phyloP scores from a whole-genome alignment of 2,113 vertebrate genomes.

The Platichthys flesus region DNA sequence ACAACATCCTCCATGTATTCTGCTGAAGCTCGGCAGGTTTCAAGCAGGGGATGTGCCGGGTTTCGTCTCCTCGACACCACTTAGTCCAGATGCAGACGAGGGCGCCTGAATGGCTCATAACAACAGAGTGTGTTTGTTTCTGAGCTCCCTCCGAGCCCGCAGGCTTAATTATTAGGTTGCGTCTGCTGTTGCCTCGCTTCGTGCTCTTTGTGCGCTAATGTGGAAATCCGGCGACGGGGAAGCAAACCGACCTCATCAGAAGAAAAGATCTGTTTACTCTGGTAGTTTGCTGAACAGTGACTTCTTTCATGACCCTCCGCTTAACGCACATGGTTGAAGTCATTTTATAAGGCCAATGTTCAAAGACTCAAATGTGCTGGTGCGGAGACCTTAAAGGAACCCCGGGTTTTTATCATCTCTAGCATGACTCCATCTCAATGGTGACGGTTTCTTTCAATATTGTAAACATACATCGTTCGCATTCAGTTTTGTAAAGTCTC shows the following conservation, averaged over 20 bases:
- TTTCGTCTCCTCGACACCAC: constrained; percentile 8
- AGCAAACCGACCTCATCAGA: background rate
- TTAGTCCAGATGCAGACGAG: constrained; percentile 20
- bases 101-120: too few relatives aligned
- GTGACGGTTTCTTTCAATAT: too few relatives aligned
- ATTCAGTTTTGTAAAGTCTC: background rate
- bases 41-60: background rate
- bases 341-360: background rate
- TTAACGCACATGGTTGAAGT: constrained; percentile 2
- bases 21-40: background rate
- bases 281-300: background rate
- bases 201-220: background rate
- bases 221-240: background rate
- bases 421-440: too few relatives aligned
- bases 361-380: background rate
- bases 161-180: constrained; percentile 11
- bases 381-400: too few relatives aligned
- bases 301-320: constrained; percentile 23
- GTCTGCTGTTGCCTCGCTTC: background rate
- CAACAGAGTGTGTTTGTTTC: background rate
- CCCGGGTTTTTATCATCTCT: too few relatives aligned
- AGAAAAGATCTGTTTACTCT: background rate
- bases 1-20: constrained; percentile 24
- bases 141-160: background rate
- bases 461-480: background rate